phyloP scores from a whole-genome alignment of 1,140 invertebrate genomes.

The Drosophila nigromelanica region DNA sequence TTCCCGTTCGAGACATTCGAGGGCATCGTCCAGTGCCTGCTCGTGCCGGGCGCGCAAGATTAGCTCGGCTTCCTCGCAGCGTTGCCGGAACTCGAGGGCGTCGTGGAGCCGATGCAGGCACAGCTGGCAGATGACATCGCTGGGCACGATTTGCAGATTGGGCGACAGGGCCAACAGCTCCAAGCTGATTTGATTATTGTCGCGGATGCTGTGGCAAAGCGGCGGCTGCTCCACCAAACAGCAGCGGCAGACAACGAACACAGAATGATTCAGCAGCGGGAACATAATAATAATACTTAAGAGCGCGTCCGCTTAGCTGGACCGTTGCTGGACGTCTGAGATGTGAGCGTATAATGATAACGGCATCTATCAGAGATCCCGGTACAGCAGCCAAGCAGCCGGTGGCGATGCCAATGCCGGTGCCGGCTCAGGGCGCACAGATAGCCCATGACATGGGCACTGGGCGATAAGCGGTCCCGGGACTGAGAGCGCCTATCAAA shows the following conservation, averaged over 20 bases:
- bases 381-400: constrained; percentile 4
- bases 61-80: constrained; percentile 64
- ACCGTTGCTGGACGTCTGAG: constrained; percentile 63
- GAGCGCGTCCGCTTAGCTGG: constrained; percentile 53
- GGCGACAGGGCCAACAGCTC: constrained; percentile 57
- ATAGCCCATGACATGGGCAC: constrained; percentile 52
- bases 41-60: constrained; percentile 61
- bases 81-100: constrained; percentile 59
- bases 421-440: constrained; percentile 48
- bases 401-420: constrained; percentile 38
- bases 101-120: constrained; percentile 62
- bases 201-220: constrained; percentile 56
- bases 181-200: constrained; percentile 39
- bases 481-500: constrained; percentile 36
- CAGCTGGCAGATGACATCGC: constrained; percentile 69
- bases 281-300: constrained; percentile 67
- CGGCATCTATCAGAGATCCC: constrained; percentile 9
- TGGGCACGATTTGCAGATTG: constrained; percentile 44
- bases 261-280: constrained; percentile 48
- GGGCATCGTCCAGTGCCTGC: constrained; percentile 66
- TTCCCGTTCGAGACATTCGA: constrained; percentile 68
- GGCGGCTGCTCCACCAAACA: constrained; percentile 67
- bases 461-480: constrained; percentile 25
- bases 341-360: constrained; percentile 27
- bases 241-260: constrained; percentile 66